A percentile compares a stretch with the other conserved stretches of the same genome.
These are phyloP conservation scores for Phaethornis superciliosus DNA, from an alignment of 2,113 vertebrate genomes.

Conservation along the genomic window DNA sequence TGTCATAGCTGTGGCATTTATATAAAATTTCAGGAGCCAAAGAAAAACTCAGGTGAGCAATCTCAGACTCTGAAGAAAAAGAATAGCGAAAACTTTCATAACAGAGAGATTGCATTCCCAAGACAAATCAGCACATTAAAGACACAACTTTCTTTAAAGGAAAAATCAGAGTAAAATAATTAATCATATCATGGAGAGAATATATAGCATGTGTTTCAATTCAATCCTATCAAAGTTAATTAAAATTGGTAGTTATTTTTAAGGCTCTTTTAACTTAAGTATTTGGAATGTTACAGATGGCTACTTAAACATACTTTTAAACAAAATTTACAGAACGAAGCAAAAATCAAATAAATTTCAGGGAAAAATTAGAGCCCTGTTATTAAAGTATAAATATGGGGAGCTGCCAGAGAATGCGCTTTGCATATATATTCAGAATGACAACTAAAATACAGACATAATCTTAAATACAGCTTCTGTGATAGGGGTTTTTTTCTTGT, in stretches of 20 bases:
- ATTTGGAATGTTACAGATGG: slow-evolving; percentile 52
- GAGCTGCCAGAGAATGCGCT: slow-evolving; percentile 61
- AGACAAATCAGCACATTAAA: slow-evolving; percentile 16
- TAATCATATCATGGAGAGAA: slow-evolving; percentile 30
- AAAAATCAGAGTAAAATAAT: slow-evolving; percentile 48
- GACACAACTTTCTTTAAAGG: neutral
- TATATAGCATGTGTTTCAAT: slow-evolving; percentile 51
- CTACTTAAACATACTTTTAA: slow-evolving; percentile 69
- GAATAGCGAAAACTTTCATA: neutral
- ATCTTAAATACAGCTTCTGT: slow-evolving; percentile 8
- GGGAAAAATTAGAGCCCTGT: slow-evolving; percentile 53
- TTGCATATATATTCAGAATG: slow-evolving; percentile 52
- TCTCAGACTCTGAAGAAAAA: neutral
- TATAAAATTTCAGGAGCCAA: slow-evolving; percentile 15
- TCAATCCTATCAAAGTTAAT: slow-evolving; percentile 65
- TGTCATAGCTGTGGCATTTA: slow-evolving; percentile 7
- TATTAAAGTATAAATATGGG: slow-evolving; percentile 67
- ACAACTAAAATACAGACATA: slow-evolving; percentile 42
- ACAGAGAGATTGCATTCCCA: slow-evolving; percentile 3
- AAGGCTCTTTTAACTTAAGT: slow-evolving; percentile 57
- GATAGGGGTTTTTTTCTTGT: neutral
- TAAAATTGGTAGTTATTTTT: slow-evolving; percentile 69
- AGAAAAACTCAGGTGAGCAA: slow-evolving; percentile 7
- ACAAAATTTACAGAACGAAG: slow-evolving; percentile 66
- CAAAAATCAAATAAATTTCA: slow-evolving; percentile 70